phyloP scores from a whole-genome alignment of 2,888 invertebrate species.

The Agapetus fuscipes region DNA sequence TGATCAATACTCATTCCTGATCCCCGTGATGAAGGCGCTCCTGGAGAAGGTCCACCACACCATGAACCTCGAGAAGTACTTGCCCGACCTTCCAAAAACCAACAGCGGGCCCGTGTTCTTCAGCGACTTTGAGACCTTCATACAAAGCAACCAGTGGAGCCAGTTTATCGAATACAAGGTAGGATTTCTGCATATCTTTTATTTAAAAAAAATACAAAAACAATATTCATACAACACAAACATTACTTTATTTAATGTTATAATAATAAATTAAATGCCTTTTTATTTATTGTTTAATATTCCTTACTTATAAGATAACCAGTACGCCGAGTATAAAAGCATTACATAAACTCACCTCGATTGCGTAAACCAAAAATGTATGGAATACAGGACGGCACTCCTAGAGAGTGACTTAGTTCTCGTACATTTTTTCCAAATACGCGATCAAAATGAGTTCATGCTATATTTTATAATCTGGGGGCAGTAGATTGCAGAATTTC shows the following conservation, averaged over 20 bases:
- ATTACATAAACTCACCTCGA: too few species aligned
- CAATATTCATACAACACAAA: background rate
- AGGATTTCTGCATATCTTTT: too few species aligned
- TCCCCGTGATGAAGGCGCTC: constrained; percentile 52
- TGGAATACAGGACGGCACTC: too few species aligned
- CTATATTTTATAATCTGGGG: too few species aligned
- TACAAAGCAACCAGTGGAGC: constrained; percentile 44
- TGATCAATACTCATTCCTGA: constrained; percentile 50
- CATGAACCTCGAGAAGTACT: constrained; percentile 30
- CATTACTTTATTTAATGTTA: background rate
- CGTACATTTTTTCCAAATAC: too few species aligned
- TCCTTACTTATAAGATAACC: too few species aligned
- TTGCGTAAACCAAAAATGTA: too few species aligned
- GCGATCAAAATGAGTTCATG: too few species aligned
- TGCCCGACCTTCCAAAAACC: constrained; percentile 42
- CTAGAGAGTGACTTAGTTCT: too few species aligned
- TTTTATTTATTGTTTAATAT: background rate
- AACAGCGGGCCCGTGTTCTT: constrained; percentile 48
- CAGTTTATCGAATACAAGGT: constrained; percentile 43
- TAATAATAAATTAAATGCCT: background rate
- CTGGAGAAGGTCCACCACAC: constrained; percentile 40
- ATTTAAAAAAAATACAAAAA: background rate
- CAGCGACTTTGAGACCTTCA: constrained; percentile 49
- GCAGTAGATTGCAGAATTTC: too few species aligned
- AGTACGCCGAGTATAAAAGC: too few species aligned